Evolutionary conservation across 2,113 vertebrate genomes (phyloP), one percentile per base, ranked within the genome.

Genomic region (Daboia siamensis): DNA sequence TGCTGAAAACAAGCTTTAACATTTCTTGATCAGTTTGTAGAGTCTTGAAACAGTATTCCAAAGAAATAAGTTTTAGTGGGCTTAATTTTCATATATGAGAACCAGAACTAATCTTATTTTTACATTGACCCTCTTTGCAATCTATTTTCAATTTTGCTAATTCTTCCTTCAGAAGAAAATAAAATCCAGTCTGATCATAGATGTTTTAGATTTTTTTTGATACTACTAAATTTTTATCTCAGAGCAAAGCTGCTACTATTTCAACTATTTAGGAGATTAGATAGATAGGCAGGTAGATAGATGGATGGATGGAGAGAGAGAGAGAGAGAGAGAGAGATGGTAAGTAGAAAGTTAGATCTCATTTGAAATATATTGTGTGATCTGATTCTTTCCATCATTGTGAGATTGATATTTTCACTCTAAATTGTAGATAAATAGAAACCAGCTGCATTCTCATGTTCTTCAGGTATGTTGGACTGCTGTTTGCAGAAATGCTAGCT

Each of bases 401-500:
- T 80, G 51, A 91, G 57, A 90, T 26, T 84, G 39, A 91, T 80
- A 10, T 84, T 95, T 91, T 91, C 17, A 61, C 91, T 88, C 11
- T 56, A 46, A n/a, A 93, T 91, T 93, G 24, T 51, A 94, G 91
- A 59, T 1, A 93, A 95, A 86, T 90, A 33, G 29, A 95, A 96
- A 89, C 80, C 55, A 88, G 21, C 0, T 4, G 2, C 10, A 46
- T 92, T 29, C 11, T 55, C 1, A 5, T 92, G 55, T 90, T 39
- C 86, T 92, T 56, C n/a, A 0, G 33, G 39, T 44, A 44, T 21
- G 74, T 80, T 80, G 33, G 33, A 20, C n/a, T 39, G n/a, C 33
- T 39, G 33, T 39, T 39, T 80, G 33, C 33, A 80, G 74, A 80
- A 80, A 80, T 44, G 7, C 74, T 80, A 80, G 1, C 17, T 44